phyloP scores from a whole-genome alignment of 1,140 invertebrate genomes.

The Diorhabda elongata region DNA sequence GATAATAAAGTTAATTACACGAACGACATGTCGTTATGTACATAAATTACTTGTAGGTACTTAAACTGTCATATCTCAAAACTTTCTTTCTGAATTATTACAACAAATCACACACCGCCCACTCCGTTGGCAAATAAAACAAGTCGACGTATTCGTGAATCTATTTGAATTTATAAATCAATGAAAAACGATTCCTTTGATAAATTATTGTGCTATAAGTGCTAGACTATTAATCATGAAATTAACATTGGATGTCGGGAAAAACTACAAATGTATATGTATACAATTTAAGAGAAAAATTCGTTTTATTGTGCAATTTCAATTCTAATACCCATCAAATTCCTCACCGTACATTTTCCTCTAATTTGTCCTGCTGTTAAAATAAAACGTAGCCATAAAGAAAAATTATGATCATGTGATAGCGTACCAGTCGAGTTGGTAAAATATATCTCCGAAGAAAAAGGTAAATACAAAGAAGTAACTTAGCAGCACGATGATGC shows the following conservation, averaged over 20 bases:
- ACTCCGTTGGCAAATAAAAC: background rate
- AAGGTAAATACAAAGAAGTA: background rate
- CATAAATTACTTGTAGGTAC: background rate
- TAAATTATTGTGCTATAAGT: too few species aligned
- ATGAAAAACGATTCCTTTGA: too few species aligned
- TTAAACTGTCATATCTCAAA: slow-evolving; percentile 3
- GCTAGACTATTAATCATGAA: too few species aligned
- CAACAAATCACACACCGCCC: background rate
- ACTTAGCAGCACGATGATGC: slow-evolving; percentile 19
- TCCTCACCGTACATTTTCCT: too few species aligned
- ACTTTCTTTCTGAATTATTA: slow-evolving; percentile 3
- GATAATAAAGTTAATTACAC: background rate
- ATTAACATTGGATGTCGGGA: too few species aligned
- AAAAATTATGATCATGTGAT: background rate
- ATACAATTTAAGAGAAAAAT: too few species aligned
- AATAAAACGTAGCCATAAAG: background rate
- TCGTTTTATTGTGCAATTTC: too few species aligned
- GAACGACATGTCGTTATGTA: background rate
- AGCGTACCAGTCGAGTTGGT: background rate
- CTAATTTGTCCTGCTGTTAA: background rate
- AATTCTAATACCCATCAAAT: too few species aligned
- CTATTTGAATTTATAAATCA: background rate
- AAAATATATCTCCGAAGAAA: background rate
- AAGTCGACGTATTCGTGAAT: background rate
- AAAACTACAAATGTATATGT: too few species aligned